A percentile compares a stretch with the other conserved stretches of the same genome.
These are phyloP conservation scores for Dolichomitus sp. DNA, from an alignment of 2,888 invertebrate genomes.

Conservation along the genomic window DNA sequence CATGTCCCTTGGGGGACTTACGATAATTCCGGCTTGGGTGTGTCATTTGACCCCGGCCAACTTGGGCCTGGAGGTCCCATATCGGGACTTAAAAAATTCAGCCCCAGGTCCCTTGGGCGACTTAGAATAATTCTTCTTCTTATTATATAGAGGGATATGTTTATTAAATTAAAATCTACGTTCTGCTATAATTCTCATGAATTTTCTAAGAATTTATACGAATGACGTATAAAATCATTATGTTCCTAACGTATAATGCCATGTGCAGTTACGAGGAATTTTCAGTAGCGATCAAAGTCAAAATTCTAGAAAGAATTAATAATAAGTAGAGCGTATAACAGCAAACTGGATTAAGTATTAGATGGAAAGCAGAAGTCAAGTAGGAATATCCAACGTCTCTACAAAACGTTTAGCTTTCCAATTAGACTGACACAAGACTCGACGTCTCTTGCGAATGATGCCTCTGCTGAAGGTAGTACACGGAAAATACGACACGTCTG, in stretches of 20 bases:
- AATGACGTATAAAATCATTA: background rate
- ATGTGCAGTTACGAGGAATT: background rate
- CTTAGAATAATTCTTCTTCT: no score
- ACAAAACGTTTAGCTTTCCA: constrained; percentile 16
- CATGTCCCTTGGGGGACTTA: no score
- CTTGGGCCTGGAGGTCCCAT: no score
- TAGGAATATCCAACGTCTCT: background rate
- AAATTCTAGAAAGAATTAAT: background rate
- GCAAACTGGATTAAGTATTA: constrained; percentile 1
- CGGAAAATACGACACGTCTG: constrained; percentile 10
- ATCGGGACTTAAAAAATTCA: no score
- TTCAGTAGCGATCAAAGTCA: background rate
- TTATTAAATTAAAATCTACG: background rate
- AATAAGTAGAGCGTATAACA: background rate
- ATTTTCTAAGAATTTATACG: no score
- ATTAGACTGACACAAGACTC: background rate
- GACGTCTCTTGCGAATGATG: background rate
- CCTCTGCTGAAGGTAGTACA: constrained; percentile 11
- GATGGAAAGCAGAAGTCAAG: background rate
- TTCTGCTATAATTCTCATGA: no score
- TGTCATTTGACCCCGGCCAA: no score
- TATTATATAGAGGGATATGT: no score
- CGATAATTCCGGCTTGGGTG: no score
- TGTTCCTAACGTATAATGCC: no score
- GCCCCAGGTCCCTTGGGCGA: no score